phyloP scores from a whole-genome alignment of 1,140 invertebrate species.

The Steinernema feltiae region DNA sequence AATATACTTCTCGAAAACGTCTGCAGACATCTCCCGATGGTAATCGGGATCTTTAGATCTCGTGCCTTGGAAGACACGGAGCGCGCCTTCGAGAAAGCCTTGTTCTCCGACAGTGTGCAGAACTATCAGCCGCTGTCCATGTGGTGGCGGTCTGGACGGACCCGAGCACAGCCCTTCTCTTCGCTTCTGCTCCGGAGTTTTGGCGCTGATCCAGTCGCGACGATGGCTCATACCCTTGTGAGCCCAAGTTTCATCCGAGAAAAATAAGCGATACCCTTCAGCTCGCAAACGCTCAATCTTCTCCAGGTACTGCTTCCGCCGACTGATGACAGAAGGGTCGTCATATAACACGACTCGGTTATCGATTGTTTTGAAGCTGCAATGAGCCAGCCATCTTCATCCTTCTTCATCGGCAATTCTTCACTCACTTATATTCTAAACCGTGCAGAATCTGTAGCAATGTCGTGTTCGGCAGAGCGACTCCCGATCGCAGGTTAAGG shows the following conservation, averaged over 20 bases:
- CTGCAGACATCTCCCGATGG: neutral
- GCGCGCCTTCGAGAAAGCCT: neutral
- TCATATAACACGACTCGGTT: neutral
- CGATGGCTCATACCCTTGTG: neutral
- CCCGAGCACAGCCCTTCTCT: neutral
- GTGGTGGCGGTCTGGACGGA: neutral
- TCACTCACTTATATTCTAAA: neutral
- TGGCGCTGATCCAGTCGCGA: neutral
- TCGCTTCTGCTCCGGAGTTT: neutral
- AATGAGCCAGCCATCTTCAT: too few species aligned
- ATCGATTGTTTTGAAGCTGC: neutral
- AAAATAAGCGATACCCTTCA: neutral
- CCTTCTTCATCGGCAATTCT: neutral
- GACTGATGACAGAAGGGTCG: neutral
- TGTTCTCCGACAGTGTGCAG: neutral
- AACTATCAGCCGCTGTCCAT: neutral
- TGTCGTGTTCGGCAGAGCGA: neutral
- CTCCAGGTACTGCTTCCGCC: neutral
- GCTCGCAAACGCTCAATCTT: neutral
- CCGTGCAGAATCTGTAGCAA: neutral
- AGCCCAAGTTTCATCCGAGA: neutral
- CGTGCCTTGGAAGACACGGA: neutral
- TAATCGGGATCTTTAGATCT: neutral
- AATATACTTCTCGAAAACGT: neutral
- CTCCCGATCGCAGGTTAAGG: neutral